A percentile compares a stretch with the other conserved stretches of the same genome.
Conservation (phyloP, 2,797 vertebrate species). For the Hyperoplus immaculatus region DNA sequence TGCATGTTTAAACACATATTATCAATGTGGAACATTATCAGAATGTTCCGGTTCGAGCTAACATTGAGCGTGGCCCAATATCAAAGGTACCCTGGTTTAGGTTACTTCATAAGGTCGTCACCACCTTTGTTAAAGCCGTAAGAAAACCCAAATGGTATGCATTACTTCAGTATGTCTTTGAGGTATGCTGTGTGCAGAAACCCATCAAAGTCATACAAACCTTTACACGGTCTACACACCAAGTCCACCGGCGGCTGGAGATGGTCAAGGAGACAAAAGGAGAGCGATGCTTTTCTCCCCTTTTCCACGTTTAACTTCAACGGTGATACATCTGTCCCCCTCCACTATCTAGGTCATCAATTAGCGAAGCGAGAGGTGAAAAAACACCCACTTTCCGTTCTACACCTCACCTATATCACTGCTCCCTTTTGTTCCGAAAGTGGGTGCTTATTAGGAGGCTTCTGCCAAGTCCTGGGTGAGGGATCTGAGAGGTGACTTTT, state of each 20-base stretch:
- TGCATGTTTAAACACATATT: conserved; percentile 23
- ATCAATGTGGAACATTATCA: conserved; percentile 21
- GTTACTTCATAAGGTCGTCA: conserved; percentile 61
- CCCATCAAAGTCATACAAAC: conserved; percentile 38
- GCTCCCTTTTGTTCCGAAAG: conserved; percentile 69
- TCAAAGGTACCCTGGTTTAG: conserved; percentile 32
- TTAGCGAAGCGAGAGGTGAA: conserved; percentile 69
- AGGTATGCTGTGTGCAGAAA: conserved; percentile 25
- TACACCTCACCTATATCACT: conserved; percentile 70
- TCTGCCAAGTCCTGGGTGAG: conserved; percentile 68
- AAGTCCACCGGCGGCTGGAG: conserved; percentile 45
- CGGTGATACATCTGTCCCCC: conserved; percentile 76
- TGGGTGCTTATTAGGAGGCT: conserved; percentile 72
- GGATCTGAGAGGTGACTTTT: conserved; percentile 63
- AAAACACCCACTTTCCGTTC: conserved; percentile 63
- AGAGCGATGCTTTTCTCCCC: conserved; percentile 36
- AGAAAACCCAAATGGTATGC: conserved; percentile 41
- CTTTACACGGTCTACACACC: conserved; percentile 22
- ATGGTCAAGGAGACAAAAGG: conserved; percentile 56
- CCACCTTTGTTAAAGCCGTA: conserved; percentile 8
- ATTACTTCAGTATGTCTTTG: conserved; percentile 9
- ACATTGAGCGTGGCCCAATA: conserved; percentile 26
- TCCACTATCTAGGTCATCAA: conserved; percentile 79
- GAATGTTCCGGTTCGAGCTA: conserved; percentile 32
- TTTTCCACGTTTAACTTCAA: conserved; percentile 59